Evolutionary conservation across 37 sponge, comb jelly and placozoan species (phyloP), one percentile per base, ranked within the genome.

Genomic region (Ephydatia muelleri): DNA sequence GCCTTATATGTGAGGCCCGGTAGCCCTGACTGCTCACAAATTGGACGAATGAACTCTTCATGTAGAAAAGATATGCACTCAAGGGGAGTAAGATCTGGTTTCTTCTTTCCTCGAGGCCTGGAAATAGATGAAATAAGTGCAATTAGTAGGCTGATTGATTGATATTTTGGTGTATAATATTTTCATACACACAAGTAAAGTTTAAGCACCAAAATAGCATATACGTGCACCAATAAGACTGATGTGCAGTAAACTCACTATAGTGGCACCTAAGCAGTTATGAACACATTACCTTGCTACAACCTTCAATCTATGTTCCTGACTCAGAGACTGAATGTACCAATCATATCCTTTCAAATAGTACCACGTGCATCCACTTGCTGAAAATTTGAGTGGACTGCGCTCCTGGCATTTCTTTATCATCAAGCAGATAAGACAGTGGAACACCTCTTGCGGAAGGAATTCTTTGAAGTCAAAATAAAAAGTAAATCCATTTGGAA

Each of bases 401-500:
- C n/a, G 14, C 26, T 57, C 32, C 19, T 2, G 40, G 38, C 22
- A 30, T 43, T 35, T 39, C 67, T 30, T 40, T 69, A 78, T 21
- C 72, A 78, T 9, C 33, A 85, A 28, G 67, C 86, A 82, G 34
- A 85, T 30, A 21, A 85, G 36, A 8, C 83, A 71, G 78, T 75
- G 71, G 43, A 75, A 90, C 25, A 90, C 75, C 68, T 86, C 91
- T 38, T 70, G 73, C 57, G 91, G 91, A 68, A 90, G 86, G 75
- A 84, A 90, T 4, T 69, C 67, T 21, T 72, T 23, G 28, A 90
- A 90, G 36, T 90, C 86, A 77, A 85, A 80, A 23, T 77, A 49
- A 64, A 90, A 90, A 4, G 68, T 37, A 25, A 74, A 28, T 65
- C 85, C 37, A 23, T 27, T 0, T 0, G 3, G 0, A 0, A 9